These are phyloP conservation scores for Dastarcus helophoroides DNA, from an alignment of 2,888 invertebrate genomes.

Conservation along the genomic window DNA sequence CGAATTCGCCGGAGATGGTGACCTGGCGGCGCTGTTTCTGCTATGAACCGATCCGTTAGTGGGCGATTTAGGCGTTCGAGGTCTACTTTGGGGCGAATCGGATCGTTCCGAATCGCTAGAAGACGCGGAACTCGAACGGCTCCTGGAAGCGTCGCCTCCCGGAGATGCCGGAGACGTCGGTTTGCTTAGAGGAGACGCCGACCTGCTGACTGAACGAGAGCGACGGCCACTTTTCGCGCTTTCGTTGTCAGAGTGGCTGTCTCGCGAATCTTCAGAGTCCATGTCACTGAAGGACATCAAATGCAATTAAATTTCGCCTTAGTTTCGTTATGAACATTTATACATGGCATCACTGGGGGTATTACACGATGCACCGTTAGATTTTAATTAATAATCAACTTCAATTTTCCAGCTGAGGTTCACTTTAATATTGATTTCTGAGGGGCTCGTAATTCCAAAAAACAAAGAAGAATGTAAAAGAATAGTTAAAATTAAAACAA, in stretches of 20 bases:
- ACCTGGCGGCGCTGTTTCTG: constrained; percentile 8
- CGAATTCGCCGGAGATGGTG: constrained; percentile 21
- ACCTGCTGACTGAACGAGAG: constrained; percentile 12
- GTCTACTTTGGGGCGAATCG: constrained; percentile 14
- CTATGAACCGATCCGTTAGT: constrained; percentile 1
- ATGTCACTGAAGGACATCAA: constrained; percentile 24
- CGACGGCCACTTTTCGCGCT: constrained; percentile 18
- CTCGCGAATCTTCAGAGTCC: constrained; percentile 52
- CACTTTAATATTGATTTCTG: too few species aligned
- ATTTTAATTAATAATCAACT: too few species aligned
- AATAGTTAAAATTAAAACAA: too few species aligned
- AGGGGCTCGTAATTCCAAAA: too few species aligned
- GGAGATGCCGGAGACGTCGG: constrained; percentile 19
- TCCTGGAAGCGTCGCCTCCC: constrained; percentile 16
- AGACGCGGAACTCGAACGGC: constrained; percentile 11
- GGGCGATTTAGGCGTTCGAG: constrained; percentile 28
- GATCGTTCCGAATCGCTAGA: constrained; percentile 10
- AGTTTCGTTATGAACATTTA: too few species aligned
- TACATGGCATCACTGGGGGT: too few species aligned
- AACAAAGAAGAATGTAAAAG: too few species aligned
- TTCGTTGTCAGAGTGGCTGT: constrained; percentile 35
- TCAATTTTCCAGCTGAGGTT: too few species aligned
- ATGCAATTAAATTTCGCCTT: constrained; percentile 1
- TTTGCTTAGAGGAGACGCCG: constrained; percentile 11
- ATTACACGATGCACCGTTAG: too few species aligned